phyloP scores from a whole-genome alignment of 1,140 invertebrate species.

The Drosophila jambulina region DNA sequence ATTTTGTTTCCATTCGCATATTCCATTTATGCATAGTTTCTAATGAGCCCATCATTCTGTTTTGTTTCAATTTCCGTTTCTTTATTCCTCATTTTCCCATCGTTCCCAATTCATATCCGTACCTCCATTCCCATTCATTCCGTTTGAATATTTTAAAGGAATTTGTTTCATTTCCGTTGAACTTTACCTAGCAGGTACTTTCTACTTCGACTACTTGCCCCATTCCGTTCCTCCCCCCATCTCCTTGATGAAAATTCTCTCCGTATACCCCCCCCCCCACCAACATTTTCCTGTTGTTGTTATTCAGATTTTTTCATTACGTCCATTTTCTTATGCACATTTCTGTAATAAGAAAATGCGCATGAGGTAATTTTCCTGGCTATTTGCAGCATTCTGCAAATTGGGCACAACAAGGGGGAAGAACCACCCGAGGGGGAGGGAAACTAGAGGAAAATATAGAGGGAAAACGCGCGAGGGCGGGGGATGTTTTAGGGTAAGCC shows the following conservation, averaged over 20 bases:
- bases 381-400: conserved; percentile 79
- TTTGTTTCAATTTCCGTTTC: too few species aligned
- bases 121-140: conserved; percentile 5
- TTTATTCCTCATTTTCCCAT: neutral
- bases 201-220: conserved; percentile 4
- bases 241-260: neutral
- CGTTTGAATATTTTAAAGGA: conserved; percentile 23
- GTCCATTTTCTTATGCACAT: conserved; percentile 81
- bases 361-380: conserved; percentile 82
- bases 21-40: too few species aligned
- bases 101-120: neutral
- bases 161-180: conserved; percentile 26
- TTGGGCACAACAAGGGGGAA: conserved; percentile 36
- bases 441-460: neutral
- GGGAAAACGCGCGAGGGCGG: neutral
- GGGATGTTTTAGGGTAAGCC: conserved; percentile 55
- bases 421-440: neutral
- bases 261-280: neutral
- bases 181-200: conserved; percentile 10
- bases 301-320: conserved; percentile 73
- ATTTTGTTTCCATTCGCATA: too few species aligned
- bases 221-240: neutral
- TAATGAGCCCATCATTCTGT: too few species aligned
- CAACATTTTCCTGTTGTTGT: conserved; percentile 9
- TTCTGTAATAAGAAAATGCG: conserved; percentile 81